A percentile compares a stretch with the other conserved stretches of the same genome.
Conservation (phyloP, 2,113 vertebrate genomes). For the Jacana jacana region DNA sequence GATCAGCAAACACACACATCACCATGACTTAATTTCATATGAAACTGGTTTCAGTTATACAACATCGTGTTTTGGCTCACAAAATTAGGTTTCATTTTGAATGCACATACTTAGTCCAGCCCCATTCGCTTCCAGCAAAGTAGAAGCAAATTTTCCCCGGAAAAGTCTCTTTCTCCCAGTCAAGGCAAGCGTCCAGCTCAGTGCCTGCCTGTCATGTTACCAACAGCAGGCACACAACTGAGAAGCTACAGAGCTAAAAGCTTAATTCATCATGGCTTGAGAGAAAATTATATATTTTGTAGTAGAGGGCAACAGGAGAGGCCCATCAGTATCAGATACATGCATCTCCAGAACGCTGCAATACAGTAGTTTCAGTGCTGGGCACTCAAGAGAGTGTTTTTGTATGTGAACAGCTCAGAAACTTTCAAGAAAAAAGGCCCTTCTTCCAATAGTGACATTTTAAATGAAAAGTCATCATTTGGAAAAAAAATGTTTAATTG, state of each 20-base stretch:
- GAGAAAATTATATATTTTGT: neutral
- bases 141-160: neutral
- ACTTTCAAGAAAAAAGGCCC: neutral
- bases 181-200: neutral
- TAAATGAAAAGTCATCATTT: neutral
- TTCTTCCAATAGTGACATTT: neutral
- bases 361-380: neutral
- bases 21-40: neutral
- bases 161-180: neutral
- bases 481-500: neutral
- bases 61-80: fast-evolving
- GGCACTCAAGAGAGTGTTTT: neutral
- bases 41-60: neutral
- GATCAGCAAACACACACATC: neutral
- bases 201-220: neutral
- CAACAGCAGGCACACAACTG: neutral
- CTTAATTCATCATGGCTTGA: neutral
- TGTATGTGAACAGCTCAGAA: neutral
- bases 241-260: neutral
- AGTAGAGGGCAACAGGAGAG: neutral
- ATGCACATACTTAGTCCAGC: neutral
- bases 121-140: neutral
- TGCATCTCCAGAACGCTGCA: neutral
- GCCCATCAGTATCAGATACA: neutral
- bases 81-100: neutral